Evolutionary conservation across 2,888 invertebrate species (phyloP), one percentile per base, ranked within the genome.

Genomic region (Hydropsyche betteni): DNA sequence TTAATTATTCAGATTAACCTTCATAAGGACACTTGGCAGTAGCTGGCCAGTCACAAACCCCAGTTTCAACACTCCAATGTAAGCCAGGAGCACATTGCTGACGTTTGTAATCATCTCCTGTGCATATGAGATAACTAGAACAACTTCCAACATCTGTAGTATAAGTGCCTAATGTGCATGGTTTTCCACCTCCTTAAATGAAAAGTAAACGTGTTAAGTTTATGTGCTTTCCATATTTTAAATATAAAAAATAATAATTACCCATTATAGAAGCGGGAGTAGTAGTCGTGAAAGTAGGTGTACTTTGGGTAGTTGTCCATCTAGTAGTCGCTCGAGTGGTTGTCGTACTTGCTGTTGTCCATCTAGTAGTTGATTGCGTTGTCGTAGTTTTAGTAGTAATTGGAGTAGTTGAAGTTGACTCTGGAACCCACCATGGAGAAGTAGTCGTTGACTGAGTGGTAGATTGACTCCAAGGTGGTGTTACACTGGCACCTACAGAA

Each of bases 21-120:
- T 24, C 64, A 5, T 14, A 24, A 72, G 71, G 38, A 82, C 95
- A 95, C 80, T 91, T 91, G 0, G 94, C 94, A 51, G 87, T 87
- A 64, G 86, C 86, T 0, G 95, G 95, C 95, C 95, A 95, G 83
- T 95, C 95, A 81, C 95, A 95, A 58, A 92, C 88, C 55, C 88
- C 88, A 69, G 87, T 86, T 0, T 86, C 81, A 33, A 86, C 84
- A 80, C 94, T 93, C 94, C 94, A 96, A 82, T 95, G 94, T 64
- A 95, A 84, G 4, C 94, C 94, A 0, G 92, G 91, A 0, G 94
- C 92, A 81, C 95, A 95, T 79, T 89, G 89, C 80, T 94, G 92
- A 79, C 91, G 91, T 50, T 86, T 89, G 82, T 93, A 85, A 75
- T 91, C 90, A 0, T 94, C 94, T 0, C 90, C 88, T 34, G 93